A percentile compares a stretch with the other conserved stretches of the same genome.
Conservation (phyloP, 64 coral and sea anemone species). For the Pachyseris speciosa region DNA sequence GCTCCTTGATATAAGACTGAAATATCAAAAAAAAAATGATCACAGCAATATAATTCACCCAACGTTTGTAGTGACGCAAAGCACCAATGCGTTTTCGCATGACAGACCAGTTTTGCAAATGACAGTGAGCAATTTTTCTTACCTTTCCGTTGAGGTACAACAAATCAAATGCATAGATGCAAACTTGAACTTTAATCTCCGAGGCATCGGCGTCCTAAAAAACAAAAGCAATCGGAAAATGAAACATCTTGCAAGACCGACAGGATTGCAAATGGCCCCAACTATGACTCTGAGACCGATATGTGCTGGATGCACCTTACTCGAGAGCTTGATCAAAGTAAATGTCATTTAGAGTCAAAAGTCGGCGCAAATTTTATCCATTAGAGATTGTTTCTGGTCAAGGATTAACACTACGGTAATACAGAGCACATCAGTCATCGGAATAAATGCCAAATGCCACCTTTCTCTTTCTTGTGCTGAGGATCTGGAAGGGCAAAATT, state of each 20-base stretch:
- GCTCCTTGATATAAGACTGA: slow-evolving; percentile 94
- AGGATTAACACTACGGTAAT: too few relatives aligned
- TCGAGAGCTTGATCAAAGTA: too few relatives aligned
- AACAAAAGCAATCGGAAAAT: background rate
- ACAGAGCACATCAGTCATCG: too few relatives aligned
- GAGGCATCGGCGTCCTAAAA: slow-evolving; percentile 91
- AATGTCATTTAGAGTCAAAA: too few relatives aligned
- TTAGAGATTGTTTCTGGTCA: too few relatives aligned
- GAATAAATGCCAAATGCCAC: background rate
- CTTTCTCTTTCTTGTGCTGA: slow-evolving; percentile 98
- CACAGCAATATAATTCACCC: background rate
- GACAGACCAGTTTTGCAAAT: too few relatives aligned
- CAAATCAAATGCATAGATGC: slow-evolving; percentile 95
- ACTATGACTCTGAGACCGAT: too few relatives aligned
- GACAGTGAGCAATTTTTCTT: too few relatives aligned
- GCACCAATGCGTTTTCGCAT: too few relatives aligned
- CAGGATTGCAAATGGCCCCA: too few relatives aligned
- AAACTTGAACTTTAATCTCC: slow-evolving; percentile 99
- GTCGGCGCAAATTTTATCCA: too few relatives aligned
- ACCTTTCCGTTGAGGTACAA: slow-evolving; percentile 96
- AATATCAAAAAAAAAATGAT: slow-evolving; percentile 8
- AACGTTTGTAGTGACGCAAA: background rate
- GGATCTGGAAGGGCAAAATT: slow-evolving; percentile 96
- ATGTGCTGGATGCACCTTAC: too few relatives aligned
- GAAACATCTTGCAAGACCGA: background rate